Evolutionary conservation across 2,888 invertebrate genomes (phyloP), one percentile per base, ranked within the genome.

Genomic region (Augiades crinisus): DNA sequence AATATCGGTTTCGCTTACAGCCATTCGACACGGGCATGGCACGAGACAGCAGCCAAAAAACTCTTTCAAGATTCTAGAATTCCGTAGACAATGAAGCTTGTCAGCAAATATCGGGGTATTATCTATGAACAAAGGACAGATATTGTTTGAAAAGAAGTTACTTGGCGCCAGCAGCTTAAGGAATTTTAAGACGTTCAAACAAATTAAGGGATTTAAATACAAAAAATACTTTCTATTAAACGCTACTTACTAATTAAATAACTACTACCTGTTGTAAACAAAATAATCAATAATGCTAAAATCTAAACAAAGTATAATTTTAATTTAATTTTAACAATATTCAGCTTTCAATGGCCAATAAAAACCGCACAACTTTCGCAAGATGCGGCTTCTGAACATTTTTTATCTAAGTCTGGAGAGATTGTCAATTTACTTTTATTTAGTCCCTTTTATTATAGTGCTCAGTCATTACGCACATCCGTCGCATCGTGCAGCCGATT

Each of bases 391-490:
- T 19, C 5, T 3, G 19, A 4, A 4, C 5, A 19, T 27, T 27
- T 24, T 27, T 27, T 30, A 5, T 30, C 12, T 30, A 2, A 2
- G 30, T 30, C 12, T 30, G 36, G 16, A 51, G 43, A 30, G 44
- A 44, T 51, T 51, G 37, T 24, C 44, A 43, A 53, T 47, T 51
- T 22, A 52, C 38, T 52, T 16, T 30, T 38, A 30, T 30, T 30
- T 51, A n/a, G n/a, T 36, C 38, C 21, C 19, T 30, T 51, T 38
- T 43, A 31, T 19, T 46, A 68, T 34, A 61, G 58, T 71, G 70
- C 72, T 70, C 69, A 66, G 65, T 67, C 67, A 75, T 78, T 80
- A 72, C 79, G 79, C 78, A 83, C 84, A 81, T 87, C 87, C 87
- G 82, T 72, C 67, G 68, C 65, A 64, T 74, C 68, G 57, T 58